Percentiles rank a stretch among this genome's conserved stretches.
Conservation (phyloP, 37 sponge, comb jelly and placozoan species). For the Halichondria panicea region DNA sequence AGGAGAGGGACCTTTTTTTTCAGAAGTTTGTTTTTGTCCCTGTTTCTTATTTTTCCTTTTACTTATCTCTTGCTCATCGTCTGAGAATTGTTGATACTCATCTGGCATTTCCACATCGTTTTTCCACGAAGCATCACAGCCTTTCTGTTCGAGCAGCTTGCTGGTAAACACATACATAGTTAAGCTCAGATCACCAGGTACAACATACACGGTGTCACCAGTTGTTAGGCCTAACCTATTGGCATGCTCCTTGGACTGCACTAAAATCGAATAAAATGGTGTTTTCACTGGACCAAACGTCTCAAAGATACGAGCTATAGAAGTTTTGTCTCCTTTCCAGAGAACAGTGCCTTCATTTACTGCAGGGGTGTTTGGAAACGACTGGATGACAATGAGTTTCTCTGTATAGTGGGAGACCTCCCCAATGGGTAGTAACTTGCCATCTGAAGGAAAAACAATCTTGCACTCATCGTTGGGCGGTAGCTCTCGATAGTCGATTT, state of each 20-base stretch:
- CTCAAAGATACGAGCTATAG: constrained; percentile 67
- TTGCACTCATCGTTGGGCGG: constrained; percentile 11
- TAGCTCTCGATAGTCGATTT: background rate
- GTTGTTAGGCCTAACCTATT: constrained; percentile 11
- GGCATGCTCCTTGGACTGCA: constrained; percentile 6
- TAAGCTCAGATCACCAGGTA: constrained; percentile 3
- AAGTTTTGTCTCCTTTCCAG: constrained; percentile 45
- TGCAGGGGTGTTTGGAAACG: constrained; percentile 23
- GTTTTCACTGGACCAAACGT: constrained; percentile 74
- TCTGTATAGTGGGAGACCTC: constrained; percentile 34
- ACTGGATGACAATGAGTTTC: constrained; percentile 11
- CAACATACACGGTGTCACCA: constrained; percentile 32
- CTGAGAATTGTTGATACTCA: constrained; percentile 42
- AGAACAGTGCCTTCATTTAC: constrained; percentile 66
- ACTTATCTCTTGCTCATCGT: no score
- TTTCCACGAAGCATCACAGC: constrained; percentile 82
- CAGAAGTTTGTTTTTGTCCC: no score
- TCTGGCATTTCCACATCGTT: constrained; percentile 63
- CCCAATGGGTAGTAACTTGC: constrained; percentile 5
- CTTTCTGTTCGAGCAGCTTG: constrained; percentile 44
- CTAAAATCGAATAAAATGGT: constrained; percentile 61
- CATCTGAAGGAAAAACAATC: constrained; percentile 17
- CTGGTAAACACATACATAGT: constrained; percentile 67
- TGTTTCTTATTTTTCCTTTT: no score
- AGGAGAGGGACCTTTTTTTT: no score